A percentile compares a stretch with the other conserved stretches of the same genome.
phyloP scores from a whole-genome alignment of 2,888 invertebrate genomes.

The Polyommatus iphigenia region DNA sequence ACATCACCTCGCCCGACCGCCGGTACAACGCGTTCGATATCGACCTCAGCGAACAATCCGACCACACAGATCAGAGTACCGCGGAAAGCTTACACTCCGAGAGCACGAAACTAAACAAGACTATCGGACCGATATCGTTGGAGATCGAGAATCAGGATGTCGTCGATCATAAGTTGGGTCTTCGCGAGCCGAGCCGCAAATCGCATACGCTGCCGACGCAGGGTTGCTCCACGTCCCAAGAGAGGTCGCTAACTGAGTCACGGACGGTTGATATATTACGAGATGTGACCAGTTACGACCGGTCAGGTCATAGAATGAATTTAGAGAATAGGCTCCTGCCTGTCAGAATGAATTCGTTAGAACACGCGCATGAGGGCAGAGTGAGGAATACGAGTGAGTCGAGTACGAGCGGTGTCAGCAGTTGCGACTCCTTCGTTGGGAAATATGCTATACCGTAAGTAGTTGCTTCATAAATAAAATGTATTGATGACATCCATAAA shows the following conservation, averaged over 20 bases:
- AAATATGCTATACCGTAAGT: constrained; percentile 81
- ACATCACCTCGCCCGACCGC: constrained; percentile 61
- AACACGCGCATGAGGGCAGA: constrained; percentile 67
- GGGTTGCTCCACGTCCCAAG: constrained; percentile 76
- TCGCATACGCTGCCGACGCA: constrained; percentile 81
- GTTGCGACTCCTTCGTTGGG: constrained; percentile 86
- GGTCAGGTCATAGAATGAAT: constrained; percentile 53
- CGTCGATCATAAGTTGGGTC: constrained; percentile 54
- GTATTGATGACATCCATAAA: too few species aligned
- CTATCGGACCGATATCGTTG: constrained; percentile 46
- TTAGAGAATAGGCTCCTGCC: constrained; percentile 58
- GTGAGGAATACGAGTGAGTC: constrained; percentile 83
- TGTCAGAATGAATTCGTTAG: constrained; percentile 67
- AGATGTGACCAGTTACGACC: constrained; percentile 64
- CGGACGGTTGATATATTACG: constrained; percentile 83
- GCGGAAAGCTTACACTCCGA: constrained; percentile 70
- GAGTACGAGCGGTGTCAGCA: constrained; percentile 90
- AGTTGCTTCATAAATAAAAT: constrained; percentile 13
- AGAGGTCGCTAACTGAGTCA: constrained; percentile 84
- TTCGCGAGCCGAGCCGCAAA: constrained; percentile 62
- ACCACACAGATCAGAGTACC: constrained; percentile 71
- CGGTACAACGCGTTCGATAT: constrained; percentile 61
- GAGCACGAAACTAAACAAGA: constrained; percentile 52
- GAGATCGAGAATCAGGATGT: constrained; percentile 63
- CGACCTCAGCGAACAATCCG: constrained; percentile 71